These are phyloP conservation scores for Phainopepla nitens DNA, from an alignment of 2,113 vertebrate genomes.

Conservation along the genomic window DNA sequence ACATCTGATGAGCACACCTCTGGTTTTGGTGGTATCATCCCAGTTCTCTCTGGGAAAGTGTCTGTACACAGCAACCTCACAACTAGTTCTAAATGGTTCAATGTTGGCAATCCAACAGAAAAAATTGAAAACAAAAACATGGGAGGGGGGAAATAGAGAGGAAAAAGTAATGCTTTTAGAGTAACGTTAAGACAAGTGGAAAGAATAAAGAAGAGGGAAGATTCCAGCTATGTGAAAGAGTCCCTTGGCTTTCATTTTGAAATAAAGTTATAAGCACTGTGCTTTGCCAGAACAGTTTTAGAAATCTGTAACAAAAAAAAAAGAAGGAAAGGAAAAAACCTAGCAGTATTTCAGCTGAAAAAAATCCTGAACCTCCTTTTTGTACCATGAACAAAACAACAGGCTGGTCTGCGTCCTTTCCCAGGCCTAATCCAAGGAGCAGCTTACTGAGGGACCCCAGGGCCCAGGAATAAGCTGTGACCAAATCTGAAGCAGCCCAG, in stretches of 20 bases:
- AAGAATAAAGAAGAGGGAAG: neutral
- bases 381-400: neutral
- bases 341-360: neutral
- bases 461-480: neutral
- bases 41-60: neutral
- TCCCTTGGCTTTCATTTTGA: neutral
- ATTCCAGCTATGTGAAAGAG: neutral
- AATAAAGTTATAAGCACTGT: neutral
- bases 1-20: neutral
- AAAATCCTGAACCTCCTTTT: neutral
- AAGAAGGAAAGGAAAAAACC: neutral
- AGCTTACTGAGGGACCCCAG: neutral
- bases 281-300: neutral
- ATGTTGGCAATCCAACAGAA: neutral
- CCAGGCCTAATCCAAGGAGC: neutral
- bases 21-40: neutral
- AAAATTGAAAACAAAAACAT: neutral
- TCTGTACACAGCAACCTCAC: neutral
- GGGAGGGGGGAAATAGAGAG: accelerated
- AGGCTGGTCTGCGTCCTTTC: neutral
- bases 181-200: neutral
- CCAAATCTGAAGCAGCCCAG: neutral
- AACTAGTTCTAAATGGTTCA: neutral
- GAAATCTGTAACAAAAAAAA: neutral
- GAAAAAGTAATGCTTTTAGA: neutral